A percentile compares a stretch with the other conserved stretches of the same genome.
These are phyloP conservation scores for Cheiracanthium punctorium DNA, from an alignment of 2,888 invertebrate genomes.

Conservation along the genomic window DNA sequence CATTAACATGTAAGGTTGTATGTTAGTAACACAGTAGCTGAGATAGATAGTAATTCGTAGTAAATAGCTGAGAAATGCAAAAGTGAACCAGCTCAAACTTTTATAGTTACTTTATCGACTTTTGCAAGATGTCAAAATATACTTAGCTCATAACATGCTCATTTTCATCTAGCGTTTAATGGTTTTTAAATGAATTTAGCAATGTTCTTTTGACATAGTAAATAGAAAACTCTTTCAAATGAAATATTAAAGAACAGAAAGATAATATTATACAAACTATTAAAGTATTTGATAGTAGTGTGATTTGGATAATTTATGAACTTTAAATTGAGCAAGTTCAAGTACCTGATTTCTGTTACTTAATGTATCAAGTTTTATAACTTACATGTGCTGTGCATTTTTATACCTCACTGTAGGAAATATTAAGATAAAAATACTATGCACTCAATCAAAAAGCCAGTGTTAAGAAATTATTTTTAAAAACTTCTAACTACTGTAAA, in stretches of 20 bases:
- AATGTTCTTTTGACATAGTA: no score
- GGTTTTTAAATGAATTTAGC: no score
- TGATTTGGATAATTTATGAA: slow-evolving; percentile 17
- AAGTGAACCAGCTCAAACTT: no score
- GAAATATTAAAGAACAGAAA: not conserved
- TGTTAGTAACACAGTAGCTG: no score
- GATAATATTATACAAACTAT: no score
- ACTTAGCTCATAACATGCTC: not conserved
- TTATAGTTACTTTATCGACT: no score
- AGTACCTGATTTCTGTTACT: slow-evolving; percentile 3
- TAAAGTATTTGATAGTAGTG: not conserved
- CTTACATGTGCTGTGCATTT: slow-evolving; percentile 6
- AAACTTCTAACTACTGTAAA: no score
- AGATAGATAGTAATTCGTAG: no score
- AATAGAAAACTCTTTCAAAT: no score
- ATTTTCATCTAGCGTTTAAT: no score
- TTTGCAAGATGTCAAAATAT: not conserved
- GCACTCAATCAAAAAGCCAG: not conserved
- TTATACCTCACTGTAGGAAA: not conserved
- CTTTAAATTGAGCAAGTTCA: slow-evolving; percentile 40
- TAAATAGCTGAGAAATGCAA: no score
- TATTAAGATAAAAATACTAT: slow-evolving; percentile 1
- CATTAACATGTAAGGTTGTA: no score
- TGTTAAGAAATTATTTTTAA: not conserved
- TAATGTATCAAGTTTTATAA: not conserved